Base-by-base conservation (phyloP, 2,888 invertebrate species). In the Galeruca laticollis region DNA sequence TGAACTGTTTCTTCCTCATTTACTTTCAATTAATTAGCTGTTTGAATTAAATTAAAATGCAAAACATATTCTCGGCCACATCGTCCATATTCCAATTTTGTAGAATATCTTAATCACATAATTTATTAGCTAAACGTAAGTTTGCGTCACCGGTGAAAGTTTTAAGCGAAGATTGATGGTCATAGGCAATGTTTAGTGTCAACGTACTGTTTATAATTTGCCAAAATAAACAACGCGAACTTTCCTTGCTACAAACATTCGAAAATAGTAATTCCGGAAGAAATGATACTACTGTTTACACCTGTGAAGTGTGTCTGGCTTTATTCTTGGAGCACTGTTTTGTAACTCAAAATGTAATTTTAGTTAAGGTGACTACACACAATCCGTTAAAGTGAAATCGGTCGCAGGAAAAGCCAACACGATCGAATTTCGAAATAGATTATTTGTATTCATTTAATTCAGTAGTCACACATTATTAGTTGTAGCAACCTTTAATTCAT, bases 61-160 rank as follows among this genome's bases (percentile, higher is more conserved):
- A 47, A 47, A 47, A 18, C 10, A 43, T n/a, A 13, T 13, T 4
- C 10, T 40, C 40, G 40, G 2, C n/a, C 40, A n/a, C n/a, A n/a
- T 9, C 47, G 47, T 47, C 47, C 47, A 47, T 15, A 47, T 47
- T 8, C 15, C 43, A 47, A 47, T 15, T 47, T 47, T 37, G 8
- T 18, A 9, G 10, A 15, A 18, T 47, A 47, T 47, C 47, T 47
- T 15, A 47, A 47, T 9, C 15, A 18, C 15, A 15, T 47, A 47
- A 47, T 47, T 47, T 13, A 47, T 47, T 47, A 47, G 18, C 8
- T 47, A 47, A 47, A 47, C 47, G 8, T 37, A 9, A 54, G 9
- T 54, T 54, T 31, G 20, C 54, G 13, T 54, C 54, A 54, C 15
- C 26, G 26, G 54, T 54, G 54, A 54, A 54, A 31, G 54, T 54